Evolutionary conservation across 2,113 vertebrate genomes (phyloP).

Genomic region (Sinocyclocheilus grahami): DNA sequence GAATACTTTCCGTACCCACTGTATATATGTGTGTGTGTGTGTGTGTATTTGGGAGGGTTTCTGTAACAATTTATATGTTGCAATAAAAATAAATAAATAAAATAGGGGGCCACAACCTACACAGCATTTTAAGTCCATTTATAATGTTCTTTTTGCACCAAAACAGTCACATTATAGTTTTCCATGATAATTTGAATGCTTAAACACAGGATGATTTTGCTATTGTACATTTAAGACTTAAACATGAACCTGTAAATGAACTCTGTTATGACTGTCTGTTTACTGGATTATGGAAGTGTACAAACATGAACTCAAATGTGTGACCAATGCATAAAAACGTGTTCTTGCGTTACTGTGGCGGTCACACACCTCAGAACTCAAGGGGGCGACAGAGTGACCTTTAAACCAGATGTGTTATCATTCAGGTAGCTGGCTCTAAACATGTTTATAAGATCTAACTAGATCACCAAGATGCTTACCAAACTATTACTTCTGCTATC

Average conservation of each 20-base stretch:
- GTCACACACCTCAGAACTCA: neutral
- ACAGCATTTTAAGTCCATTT: neutral
- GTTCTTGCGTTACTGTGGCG: neutral
- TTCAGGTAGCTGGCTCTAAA: neutral
- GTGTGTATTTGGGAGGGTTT: too few relatives aligned
- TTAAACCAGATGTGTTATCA: neutral
- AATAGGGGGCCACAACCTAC: too few relatives aligned
- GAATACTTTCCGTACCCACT: too few relatives aligned
- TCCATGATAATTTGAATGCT: neutral
- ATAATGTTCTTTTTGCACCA: neutral
- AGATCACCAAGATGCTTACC: neutral
- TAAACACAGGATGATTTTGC: neutral
- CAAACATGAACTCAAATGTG: neutral
- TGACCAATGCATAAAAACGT: neutral
- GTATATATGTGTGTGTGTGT: too few relatives aligned
- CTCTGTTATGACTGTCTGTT: neutral
- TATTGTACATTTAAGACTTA: neutral
- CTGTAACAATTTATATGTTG: too few relatives aligned
- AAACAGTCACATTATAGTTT: neutral
- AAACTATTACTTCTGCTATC: neutral
- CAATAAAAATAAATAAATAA: too few relatives aligned
- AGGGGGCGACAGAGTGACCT: neutral
- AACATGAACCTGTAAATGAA: neutral
- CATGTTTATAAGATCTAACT: neutral
- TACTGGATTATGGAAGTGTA: neutral